Base-by-base conservation (phyloP, 2,797 vertebrate genomes). In the Macropus fuliginosus region DNA sequence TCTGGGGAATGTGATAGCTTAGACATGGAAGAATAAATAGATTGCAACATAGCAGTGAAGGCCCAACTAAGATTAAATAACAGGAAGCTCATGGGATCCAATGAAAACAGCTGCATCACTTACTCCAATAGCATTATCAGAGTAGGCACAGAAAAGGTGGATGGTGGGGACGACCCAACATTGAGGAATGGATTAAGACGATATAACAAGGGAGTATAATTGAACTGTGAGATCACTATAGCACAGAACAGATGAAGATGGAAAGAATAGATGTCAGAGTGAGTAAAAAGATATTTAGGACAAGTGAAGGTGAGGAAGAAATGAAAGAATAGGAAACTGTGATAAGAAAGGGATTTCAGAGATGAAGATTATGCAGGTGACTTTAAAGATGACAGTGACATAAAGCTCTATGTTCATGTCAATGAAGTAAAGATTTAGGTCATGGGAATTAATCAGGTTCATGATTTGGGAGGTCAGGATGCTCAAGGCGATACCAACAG, bases 401-500 rank as follows among this genome's bases (percentile, higher is more conserved):
- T 95, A 93, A 96, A 81, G 16, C 2, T 81, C 18, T 40, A 74
- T 81, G n/a, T 81, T 81, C n/a, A 81, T 81, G 66, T 81, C 18
- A 81, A 40, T 81, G 34, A 66, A 66, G 66, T 81, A 81, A 81
- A 81, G n/a, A 9, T 40, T 40, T 81, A 81, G 16, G 1, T 81
- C 16, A 81, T 21, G 16, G n/a, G 66, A 40, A 40, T 81, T 81
- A 40, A 81, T 21, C 21, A 40, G 16, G n/a, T 21, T 81, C 40
- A 81, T 81, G 66, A 81, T 92, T 11, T 92, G 29, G 89, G 93
- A 94, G 59, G 52, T 14, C 94, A 92, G 95, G 96, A 93, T 91
- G 1, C 40, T 81, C 50, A 96, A 90, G 21, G 55, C 50, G 14
- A 92, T 54, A 16, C 57, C 92, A 62, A 55, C 31, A 94, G 0